Conservation (phyloP, 2,113 vertebrate genomes). For the Cyphomyrus discorhynchus region DNA sequence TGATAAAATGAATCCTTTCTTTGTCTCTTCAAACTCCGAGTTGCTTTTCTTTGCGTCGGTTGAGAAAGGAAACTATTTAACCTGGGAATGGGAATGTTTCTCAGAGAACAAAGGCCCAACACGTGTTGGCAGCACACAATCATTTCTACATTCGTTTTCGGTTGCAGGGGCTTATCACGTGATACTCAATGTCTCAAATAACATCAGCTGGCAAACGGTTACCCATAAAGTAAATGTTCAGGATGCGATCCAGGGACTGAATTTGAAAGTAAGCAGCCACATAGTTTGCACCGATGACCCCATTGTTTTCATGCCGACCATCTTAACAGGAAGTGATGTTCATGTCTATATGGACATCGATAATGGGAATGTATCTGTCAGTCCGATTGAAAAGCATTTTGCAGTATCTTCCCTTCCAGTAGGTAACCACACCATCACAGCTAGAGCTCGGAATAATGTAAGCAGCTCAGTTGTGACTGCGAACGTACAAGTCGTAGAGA, state of each 20-base stretch:
- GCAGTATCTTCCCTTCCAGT: slow-evolving; percentile 42
- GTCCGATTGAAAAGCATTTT: slow-evolving; percentile 24
- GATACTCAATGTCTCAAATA: slow-evolving; percentile 60
- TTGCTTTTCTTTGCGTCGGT: slow-evolving; percentile 39
- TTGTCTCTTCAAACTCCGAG: slow-evolving; percentile 30
- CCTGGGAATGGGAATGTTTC: slow-evolving; percentile 55
- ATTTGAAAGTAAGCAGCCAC: slow-evolving; percentile 37
- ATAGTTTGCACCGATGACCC: slow-evolving; percentile 42
- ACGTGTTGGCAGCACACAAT: slow-evolving; percentile 28
- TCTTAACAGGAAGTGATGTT: slow-evolving; percentile 53
- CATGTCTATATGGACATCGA: slow-evolving; percentile 47
- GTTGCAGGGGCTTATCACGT: slow-evolving; percentile 46
- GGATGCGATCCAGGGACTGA: slow-evolving; percentile 51
- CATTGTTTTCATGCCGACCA: slow-evolving; percentile 41
- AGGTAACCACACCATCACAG: slow-evolving; percentile 46
- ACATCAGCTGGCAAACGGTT: slow-evolving; percentile 52
- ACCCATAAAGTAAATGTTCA: slow-evolving; percentile 47
- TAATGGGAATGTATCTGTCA: slow-evolving; percentile 30
- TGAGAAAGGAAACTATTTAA: slow-evolving; percentile 45
- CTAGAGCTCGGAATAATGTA: slow-evolving; percentile 54
- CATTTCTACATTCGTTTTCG: slow-evolving; percentile 43
- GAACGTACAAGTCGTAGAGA: slow-evolving; percentile 46
- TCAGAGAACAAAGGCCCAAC: background rate
- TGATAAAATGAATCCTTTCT: slow-evolving; percentile 39
- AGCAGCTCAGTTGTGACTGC: slow-evolving; percentile 36